phyloP scores from a whole-genome alignment of 2,113 vertebrate genomes.

The Pelecanoides urinatrix region DNA sequence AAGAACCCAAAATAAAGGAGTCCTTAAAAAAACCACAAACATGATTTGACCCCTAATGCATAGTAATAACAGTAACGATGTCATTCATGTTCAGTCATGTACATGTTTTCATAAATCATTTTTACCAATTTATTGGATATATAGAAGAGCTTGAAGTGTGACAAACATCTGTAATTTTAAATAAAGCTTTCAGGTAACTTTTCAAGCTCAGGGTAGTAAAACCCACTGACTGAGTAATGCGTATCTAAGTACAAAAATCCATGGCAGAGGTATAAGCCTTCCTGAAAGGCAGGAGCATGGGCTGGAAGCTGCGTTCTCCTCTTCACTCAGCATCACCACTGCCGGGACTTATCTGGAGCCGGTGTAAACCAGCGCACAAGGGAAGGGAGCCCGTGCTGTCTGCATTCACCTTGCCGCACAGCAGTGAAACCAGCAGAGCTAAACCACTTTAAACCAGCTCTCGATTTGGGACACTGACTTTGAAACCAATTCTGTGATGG shows the following conservation, averaged over 20 bases:
- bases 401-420: neutral
- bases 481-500: neutral
- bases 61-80: neutral
- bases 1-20: neutral
- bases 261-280: neutral
- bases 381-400: neutral
- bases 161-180: neutral
- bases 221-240: neutral
- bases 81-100: neutral
- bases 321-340: neutral
- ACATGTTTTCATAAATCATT: neutral
- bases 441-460: neutral
- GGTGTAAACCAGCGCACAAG: fast-evolving
- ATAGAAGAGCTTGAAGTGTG: neutral
- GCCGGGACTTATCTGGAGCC: neutral
- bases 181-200: conserved; percentile 22
- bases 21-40: neutral
- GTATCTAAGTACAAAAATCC: neutral
- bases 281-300: neutral
- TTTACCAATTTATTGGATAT: neutral
- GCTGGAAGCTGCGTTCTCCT: neutral
- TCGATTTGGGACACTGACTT: neutral
- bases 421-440: neutral
- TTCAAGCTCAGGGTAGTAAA: neutral
- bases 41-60: neutral